Evolutionary conservation across 2,888 invertebrate genomes (phyloP).

Genomic region (Synergus umbraculus): DNA sequence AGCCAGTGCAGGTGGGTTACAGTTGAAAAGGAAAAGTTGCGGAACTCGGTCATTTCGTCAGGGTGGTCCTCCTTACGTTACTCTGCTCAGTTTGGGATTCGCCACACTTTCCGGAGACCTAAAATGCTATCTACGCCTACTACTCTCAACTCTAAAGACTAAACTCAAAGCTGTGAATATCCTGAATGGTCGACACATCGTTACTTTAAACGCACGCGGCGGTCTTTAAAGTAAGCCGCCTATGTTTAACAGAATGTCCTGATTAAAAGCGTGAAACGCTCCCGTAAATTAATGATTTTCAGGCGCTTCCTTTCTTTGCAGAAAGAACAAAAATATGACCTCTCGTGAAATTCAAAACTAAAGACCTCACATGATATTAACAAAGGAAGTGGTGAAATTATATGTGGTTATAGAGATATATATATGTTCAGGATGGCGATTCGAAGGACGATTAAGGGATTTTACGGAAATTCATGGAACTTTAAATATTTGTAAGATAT

Average conservation of each 20-base stretch:
- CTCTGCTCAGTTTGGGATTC: slow-evolving; percentile 28
- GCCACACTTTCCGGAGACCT: slow-evolving; percentile 29
- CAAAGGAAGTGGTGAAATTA: background rate
- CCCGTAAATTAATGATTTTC: slow-evolving; percentile 33
- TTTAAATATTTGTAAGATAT: too few species aligned
- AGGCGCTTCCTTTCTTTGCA: background rate
- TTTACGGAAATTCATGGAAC: too few species aligned
- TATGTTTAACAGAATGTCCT: slow-evolving; percentile 22
- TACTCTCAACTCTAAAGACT: background rate
- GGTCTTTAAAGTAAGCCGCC: slow-evolving; percentile 24
- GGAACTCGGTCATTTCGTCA: slow-evolving; percentile 33
- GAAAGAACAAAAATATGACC: background rate
- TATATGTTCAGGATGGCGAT: too few species aligned
- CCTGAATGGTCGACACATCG: slow-evolving; percentile 30
- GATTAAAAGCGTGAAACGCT: slow-evolving; percentile 34
- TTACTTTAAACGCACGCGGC: slow-evolving; percentile 18
- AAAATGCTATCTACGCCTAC: slow-evolving; percentile 11
- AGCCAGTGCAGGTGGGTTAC: slow-evolving; percentile 23
- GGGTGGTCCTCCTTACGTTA: slow-evolving; percentile 28
- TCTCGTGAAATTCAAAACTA: background rate
- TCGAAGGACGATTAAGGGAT: too few species aligned
- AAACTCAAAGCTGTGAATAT: slow-evolving; percentile 21
- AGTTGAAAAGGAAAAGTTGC: slow-evolving; percentile 23
- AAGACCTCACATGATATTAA: background rate
- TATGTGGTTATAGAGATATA: too few species aligned